These are phyloP conservation scores for Odontamblyopus lacepedii DNA, from an alignment of 2,797 vertebrate species.

Conservation along the genomic window DNA sequence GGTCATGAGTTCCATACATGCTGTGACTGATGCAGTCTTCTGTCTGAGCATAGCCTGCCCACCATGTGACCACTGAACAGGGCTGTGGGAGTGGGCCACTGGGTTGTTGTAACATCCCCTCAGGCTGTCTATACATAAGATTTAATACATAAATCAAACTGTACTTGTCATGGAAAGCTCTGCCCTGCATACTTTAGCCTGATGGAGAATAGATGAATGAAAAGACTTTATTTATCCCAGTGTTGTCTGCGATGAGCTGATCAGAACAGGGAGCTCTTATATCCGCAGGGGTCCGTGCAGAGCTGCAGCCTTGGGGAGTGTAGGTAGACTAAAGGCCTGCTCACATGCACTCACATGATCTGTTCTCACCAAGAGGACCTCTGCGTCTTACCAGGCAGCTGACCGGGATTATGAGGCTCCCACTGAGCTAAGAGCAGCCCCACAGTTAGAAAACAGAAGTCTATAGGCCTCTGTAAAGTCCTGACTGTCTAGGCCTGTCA, in stretches of 20 bases:
- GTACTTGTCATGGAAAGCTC: not conserved
- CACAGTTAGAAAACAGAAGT: conserved; percentile 27
- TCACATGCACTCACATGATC: conserved; percentile 82
- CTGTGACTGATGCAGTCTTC: conserved; percentile 2
- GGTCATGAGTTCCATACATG: conserved; percentile 17
- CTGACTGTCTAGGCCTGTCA: no score
- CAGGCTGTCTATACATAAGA: not conserved
- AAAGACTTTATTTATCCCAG: conserved; percentile 14
- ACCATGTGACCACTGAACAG: conserved; percentile 54
- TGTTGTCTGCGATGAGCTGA: not conserved
- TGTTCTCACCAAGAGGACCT: conserved; percentile 56
- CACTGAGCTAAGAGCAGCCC: conserved; percentile 44
- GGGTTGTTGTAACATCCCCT: conserved; percentile 18
- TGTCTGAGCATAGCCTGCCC: conserved; percentile 19
- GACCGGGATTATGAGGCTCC: conserved; percentile 79
- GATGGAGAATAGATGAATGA: conserved; percentile 9
- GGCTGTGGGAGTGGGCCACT: conserved; percentile 4
- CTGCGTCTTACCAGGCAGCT: conserved; percentile 76
- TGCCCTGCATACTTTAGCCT: not conserved
- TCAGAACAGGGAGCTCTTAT: conserved; percentile 13
- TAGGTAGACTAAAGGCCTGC: conserved; percentile 52
- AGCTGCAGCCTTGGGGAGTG: conserved; percentile 45
- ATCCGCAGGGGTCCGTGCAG: conserved; percentile 28
- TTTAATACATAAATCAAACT: conserved; percentile 5
- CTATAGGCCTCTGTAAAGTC: not conserved